These are phyloP conservation scores for Oegoconia quadripuncta DNA, from an alignment of 2,888 invertebrate genomes.

Conservation along the genomic window DNA sequence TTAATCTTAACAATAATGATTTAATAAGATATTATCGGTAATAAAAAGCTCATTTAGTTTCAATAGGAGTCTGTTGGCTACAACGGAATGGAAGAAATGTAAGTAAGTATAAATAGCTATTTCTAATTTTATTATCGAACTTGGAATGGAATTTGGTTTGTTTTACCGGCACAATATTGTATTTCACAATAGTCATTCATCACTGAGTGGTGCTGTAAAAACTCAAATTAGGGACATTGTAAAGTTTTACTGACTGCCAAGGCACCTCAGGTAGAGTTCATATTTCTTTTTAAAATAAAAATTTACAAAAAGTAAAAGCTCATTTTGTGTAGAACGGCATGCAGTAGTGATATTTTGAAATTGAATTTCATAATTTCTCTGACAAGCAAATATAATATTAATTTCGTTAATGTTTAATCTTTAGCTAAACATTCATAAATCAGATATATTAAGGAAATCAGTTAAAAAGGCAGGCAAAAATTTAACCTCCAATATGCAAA, in stretches of 20 bases:
- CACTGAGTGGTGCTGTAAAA: slow-evolving; percentile 48
- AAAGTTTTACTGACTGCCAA: slow-evolving; percentile 62
- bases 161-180: slow-evolving; percentile 36
- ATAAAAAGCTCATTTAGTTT: too few species aligned
- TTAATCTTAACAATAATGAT: too few species aligned
- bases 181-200: slow-evolving; percentile 62
- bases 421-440: too few species aligned
- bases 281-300: slow-evolving; percentile 39
- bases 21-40: too few species aligned
- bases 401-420: too few species aligned
- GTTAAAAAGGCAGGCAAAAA: background rate
- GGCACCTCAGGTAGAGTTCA: slow-evolving; percentile 41
- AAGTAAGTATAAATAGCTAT: background rate
- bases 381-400: too few species aligned
- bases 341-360: too few species aligned
- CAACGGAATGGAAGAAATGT: too few species aligned
- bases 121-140: background rate
- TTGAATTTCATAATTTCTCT: too few species aligned
- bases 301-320: slow-evolving; percentile 20
- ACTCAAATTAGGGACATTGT: slow-evolving; percentile 65
- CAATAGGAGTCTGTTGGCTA: too few species aligned
- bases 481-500: background rate
- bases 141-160: slow-evolving; percentile 11
- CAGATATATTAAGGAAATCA: too few species aligned
- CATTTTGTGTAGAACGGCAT: background rate